Conservation (phyloP, 2,797 vertebrate species). For the Coracias cyanogaster region DNA sequence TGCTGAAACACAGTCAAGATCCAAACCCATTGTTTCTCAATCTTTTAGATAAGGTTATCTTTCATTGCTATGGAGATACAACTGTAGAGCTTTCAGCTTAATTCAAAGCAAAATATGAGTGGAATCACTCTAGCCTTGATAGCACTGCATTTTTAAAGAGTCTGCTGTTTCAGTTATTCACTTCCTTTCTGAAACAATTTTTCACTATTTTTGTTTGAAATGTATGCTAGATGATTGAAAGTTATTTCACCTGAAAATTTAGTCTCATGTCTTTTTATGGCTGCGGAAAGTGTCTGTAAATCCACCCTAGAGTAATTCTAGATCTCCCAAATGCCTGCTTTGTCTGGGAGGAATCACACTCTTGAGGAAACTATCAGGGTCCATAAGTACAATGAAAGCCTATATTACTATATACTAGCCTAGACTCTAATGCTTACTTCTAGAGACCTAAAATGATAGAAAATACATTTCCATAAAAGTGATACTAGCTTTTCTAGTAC, state of each 20-base stretch:
- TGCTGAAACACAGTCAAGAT: neutral
- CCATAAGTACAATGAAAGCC: neutral
- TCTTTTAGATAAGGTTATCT: constrained; percentile 2
- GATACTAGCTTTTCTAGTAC: neutral
- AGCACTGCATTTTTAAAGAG: neutral
- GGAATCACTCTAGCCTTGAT: neutral
- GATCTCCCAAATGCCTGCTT: neutral
- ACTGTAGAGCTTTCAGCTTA: neutral
- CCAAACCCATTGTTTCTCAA: neutral
- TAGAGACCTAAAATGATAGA: neutral
- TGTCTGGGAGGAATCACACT: neutral
- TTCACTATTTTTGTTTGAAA: neutral
- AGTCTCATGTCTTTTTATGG: neutral
- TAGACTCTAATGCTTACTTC: neutral
- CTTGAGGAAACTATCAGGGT: neutral
- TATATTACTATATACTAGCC: neutral
- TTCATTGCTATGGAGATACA: constrained; percentile 1
- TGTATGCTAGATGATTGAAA: neutral
- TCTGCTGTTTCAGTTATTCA: neutral
- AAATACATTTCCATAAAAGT: neutral
- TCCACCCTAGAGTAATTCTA: neutral
- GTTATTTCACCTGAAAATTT: neutral
- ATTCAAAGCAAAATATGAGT: neutral
- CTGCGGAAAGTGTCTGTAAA: neutral
- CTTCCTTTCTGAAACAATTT: neutral